Evolutionary conservation across 2,888 invertebrate genomes (phyloP), one percentile per base, ranked within the genome.

Genomic region (Quadroppia sp.): DNA sequence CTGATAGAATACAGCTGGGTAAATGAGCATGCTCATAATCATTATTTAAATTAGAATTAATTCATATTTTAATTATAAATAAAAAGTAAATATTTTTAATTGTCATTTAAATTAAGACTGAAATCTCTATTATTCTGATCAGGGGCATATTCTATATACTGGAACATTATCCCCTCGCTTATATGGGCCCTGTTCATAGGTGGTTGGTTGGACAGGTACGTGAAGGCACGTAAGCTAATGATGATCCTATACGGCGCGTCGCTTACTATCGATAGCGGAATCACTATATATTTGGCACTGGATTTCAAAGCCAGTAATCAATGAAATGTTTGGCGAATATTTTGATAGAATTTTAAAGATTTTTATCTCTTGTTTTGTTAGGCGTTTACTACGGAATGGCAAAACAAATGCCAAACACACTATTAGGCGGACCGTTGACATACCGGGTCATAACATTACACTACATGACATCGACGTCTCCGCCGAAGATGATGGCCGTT

Each of bases 191-290:
- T 61, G 3, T 61, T 61, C 17, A 1, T 61, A 0, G 61, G 61
- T 11, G 61, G 32, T 9, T 61, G 61, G 61, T 32, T 61, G n/a
- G 61, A 61, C 15, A 28, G 61, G n/a, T 61, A 61, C 28, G 61
- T 32, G 2, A 32, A 30, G 30, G 61, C 17, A 2, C 2, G 61
- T 1, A 61, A 61, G 15, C 25, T 20, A 2, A 11, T 59, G 17
- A 32, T 61, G 32, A 1, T 61, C 7, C 7, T 61, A 2, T 6
- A n/a, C 32, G 61, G 3, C 9, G 61, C 32, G 61, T 30, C 30
- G 28, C 59, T 30, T 32, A 32, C 9, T 32, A 20, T 61, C 13
- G 61, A 61, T 9, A 61, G 32, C 17, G 1, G 30, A n/a, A 32
- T 61, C 9, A 30, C 17, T 1, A 30, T 61, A 7, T 61, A n/a